Percentiles rank a stretch among this genome's conserved stretches.
phyloP scores from a whole-genome alignment of 2,888 invertebrate genomes.

The Spialia ferax region DNA sequence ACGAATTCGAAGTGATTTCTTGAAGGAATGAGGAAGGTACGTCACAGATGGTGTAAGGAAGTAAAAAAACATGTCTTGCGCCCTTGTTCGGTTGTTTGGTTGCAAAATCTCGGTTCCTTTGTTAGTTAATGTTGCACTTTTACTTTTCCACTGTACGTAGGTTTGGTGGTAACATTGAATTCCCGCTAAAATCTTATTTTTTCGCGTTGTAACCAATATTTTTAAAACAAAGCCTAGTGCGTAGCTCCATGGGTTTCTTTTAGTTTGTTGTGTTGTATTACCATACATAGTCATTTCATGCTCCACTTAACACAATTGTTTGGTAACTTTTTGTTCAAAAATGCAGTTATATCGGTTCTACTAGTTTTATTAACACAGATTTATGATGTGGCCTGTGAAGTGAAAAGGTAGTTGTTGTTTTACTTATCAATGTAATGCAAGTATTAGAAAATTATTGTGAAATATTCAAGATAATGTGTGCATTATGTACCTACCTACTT shows the following conservation, averaged over 20 bases:
- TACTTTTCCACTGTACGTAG: constrained; percentile 69
- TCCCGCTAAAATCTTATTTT: constrained; percentile 57
- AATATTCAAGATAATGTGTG: no score
- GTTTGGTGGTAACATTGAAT: constrained; percentile 47
- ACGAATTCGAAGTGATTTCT: constrained; percentile 51
- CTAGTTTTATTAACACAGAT: constrained; percentile 52
- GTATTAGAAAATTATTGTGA: no score
- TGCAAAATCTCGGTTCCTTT: constrained; percentile 82
- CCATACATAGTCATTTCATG: constrained; percentile 63
- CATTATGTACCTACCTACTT: no score
- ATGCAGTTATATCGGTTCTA: constrained; percentile 57
- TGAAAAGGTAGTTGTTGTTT: no score
- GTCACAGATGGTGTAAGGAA: constrained; percentile 49
- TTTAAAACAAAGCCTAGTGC: not conserved
- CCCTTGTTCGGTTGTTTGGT: constrained; percentile 79
- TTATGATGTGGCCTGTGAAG: not conserved
- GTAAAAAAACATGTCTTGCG: constrained; percentile 73
- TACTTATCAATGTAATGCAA: no score
- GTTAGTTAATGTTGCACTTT: constrained; percentile 73
- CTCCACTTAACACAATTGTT: constrained; percentile 61
- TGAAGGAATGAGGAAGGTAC: constrained; percentile 54
- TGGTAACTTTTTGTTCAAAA: constrained; percentile 54
- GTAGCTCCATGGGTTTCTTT: not conserved
- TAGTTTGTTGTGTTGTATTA: constrained; percentile 47
- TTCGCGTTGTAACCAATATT: constrained; percentile 50